These are phyloP conservation scores for Tachuris rubrigastra DNA, from an alignment of 2,113 vertebrate species.

Conservation along the genomic window DNA sequence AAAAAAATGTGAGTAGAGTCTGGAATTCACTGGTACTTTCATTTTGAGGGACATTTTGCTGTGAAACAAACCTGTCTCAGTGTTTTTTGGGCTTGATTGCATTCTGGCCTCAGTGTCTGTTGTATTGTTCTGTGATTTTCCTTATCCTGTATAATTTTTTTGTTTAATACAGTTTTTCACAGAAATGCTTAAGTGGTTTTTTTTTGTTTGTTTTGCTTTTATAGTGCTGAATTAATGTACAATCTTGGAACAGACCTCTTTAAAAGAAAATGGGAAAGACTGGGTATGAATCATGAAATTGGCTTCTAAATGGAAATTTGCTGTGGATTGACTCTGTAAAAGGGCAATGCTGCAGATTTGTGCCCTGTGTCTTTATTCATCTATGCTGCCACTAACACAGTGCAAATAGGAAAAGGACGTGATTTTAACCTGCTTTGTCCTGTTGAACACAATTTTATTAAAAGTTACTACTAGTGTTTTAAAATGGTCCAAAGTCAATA, in stretches of 20 bases:
- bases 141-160: not conserved
- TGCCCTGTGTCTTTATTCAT: not conserved
- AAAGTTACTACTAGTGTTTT: not conserved
- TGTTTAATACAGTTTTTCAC: constrained; percentile 4
- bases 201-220: not conserved
- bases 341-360: not conserved
- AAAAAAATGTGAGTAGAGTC: not conserved
- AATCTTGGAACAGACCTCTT: not conserved
- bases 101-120: not conserved
- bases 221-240: not conserved
- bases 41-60: not conserved
- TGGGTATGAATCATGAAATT: not conserved
- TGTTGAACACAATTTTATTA: not conserved
- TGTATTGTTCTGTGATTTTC: not conserved
- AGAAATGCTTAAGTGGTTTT: not conserved
- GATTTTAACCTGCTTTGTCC: not conserved
- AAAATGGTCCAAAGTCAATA: not conserved
- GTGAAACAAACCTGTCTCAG: not conserved
- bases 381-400: not conserved
- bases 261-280: not conserved
- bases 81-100: not conserved
- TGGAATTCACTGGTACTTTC: not conserved
- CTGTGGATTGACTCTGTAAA: not conserved
- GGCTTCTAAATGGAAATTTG: not conserved
- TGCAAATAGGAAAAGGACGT: not conserved